These are phyloP conservation scores for Pseudomyrmex dendroicus DNA, from an alignment of 1,140 invertebrate genomes.

Conservation along the genomic window DNA sequence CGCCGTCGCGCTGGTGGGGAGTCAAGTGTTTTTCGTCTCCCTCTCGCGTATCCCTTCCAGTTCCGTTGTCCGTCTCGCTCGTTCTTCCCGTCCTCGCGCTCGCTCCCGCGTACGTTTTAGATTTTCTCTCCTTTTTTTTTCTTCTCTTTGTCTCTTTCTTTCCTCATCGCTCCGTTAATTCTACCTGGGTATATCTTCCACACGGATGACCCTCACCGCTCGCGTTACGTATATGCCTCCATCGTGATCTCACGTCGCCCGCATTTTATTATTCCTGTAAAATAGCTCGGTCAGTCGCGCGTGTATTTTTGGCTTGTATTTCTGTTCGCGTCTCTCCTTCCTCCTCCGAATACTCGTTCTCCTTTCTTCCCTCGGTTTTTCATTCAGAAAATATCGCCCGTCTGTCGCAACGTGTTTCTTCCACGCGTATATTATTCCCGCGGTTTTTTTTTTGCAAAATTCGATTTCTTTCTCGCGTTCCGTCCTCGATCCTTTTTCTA, in stretches of 20 bases:
- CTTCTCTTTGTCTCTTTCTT: not conserved
- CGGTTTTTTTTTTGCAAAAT: slow-evolving; percentile 26
- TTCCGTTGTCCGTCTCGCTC: slow-evolving; percentile 46
- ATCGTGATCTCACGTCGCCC: not conserved
- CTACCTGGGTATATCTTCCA: slow-evolving; percentile 31
- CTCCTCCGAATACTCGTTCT: not conserved
- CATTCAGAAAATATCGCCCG: slow-evolving; percentile 27
- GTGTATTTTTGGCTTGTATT: slow-evolving; percentile 23
- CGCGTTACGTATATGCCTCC: not conserved
- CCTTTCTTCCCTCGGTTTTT: slow-evolving; percentile 4
- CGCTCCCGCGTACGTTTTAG: slow-evolving; percentile 44
- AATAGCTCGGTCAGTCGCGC: not conserved
- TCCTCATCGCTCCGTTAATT: slow-evolving; percentile 36
- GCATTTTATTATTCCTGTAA: not conserved
- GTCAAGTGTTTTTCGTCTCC: slow-evolving; percentile 46
- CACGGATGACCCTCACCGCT: slow-evolving; percentile 27
- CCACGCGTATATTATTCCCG: not conserved
- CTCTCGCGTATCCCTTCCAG: slow-evolving; percentile 38
- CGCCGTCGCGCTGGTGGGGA: slow-evolving; percentile 47
- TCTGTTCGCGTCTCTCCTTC: slow-evolving; percentile 11
- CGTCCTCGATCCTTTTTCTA: not conserved
- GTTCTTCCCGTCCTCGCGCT: slow-evolving; percentile 21
- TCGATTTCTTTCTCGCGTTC: slow-evolving; percentile 14
- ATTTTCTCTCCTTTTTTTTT: not conserved
- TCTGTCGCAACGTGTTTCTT: slow-evolving; percentile 8